Evolutionary conservation across 2,797 vertebrate species (phyloP).

Genomic region (Leptodactylus fallax): DNA sequence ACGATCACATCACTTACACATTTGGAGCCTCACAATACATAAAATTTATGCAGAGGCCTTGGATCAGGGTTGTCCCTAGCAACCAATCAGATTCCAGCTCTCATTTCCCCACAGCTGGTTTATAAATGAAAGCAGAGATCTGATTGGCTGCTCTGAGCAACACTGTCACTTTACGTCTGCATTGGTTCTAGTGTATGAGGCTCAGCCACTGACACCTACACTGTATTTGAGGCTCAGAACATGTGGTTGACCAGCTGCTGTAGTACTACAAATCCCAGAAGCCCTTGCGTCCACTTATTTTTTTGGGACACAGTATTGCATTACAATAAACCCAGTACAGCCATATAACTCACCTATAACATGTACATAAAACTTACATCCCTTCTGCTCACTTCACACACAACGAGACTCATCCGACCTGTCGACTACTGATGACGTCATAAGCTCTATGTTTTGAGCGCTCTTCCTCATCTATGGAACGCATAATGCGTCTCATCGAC

Average conservation of each 20-base stretch:
- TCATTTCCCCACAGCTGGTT: not conserved
- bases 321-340: not conserved
- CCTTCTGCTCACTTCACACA: not conserved
- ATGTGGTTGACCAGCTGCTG: not conserved
- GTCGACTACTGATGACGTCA: slow-evolving; percentile 14
- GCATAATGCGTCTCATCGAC: slow-evolving; percentile 10
- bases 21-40: too few species aligned
- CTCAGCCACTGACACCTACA: not conserved
- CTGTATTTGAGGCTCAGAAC: too few species aligned
- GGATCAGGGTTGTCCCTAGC: not conserved
- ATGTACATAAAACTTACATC: not conserved
- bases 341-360: not conserved
- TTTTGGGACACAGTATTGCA: not conserved
- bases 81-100: not conserved
- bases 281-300: not conserved
- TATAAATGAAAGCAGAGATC: not conserved
- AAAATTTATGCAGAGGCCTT: too few species aligned
- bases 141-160: not conserved
- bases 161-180: not conserved
- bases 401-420: not conserved
- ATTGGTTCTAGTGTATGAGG: not conserved
- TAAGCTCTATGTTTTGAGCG: too few species aligned
- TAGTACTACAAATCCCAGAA: slow-evolving; percentile 14
- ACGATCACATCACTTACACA: too few species aligned
- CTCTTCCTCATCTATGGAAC: slow-evolving; percentile 9